phyloP scores from a whole-genome alignment of 1,140 invertebrate species.

The Vanessa tameamea region DNA sequence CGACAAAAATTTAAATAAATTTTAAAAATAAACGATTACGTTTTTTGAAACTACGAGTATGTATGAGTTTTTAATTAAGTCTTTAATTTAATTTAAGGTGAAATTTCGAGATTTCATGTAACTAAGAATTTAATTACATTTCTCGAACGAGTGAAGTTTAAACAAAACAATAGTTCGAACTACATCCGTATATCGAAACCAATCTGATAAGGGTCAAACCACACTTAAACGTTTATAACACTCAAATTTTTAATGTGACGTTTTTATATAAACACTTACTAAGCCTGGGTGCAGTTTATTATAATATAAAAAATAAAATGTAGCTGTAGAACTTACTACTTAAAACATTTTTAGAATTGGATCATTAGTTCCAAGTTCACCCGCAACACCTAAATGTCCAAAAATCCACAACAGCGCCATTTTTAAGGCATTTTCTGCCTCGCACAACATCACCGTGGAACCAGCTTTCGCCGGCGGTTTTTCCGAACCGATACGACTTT shows the following conservation, averaged over 20 bases:
- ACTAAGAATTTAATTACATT: conserved; percentile 42
- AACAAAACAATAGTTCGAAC: conserved; percentile 44
- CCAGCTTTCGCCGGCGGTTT: too few relatives aligned
- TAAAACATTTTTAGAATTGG: too few relatives aligned
- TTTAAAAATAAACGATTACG: background rate
- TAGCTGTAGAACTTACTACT: too few relatives aligned
- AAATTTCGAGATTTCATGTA: conserved; percentile 6
- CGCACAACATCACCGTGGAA: too few relatives aligned
- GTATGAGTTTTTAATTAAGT: conserved; percentile 5
- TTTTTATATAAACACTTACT: background rate
- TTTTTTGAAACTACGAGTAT: background rate
- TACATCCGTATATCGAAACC: conserved; percentile 38
- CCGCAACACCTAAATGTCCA: too few relatives aligned
- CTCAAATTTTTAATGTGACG: background rate
- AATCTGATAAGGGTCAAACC: conserved; percentile 18
- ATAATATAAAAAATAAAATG: too few relatives aligned
- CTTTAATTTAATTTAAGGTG: background rate
- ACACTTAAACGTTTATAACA: conserved; percentile 12
- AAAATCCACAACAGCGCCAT: too few relatives aligned
- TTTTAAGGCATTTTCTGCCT: too few relatives aligned
- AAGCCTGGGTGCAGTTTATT: too few relatives aligned
- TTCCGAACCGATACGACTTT: too few relatives aligned
- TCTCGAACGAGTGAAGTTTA: conserved; percentile 36
- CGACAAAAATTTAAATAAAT: too few relatives aligned
- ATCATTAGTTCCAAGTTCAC: too few relatives aligned